Evolutionary conservation across 2,113 vertebrate genomes (phyloP).

Genomic region (Cyrtonyx montezumae): DNA sequence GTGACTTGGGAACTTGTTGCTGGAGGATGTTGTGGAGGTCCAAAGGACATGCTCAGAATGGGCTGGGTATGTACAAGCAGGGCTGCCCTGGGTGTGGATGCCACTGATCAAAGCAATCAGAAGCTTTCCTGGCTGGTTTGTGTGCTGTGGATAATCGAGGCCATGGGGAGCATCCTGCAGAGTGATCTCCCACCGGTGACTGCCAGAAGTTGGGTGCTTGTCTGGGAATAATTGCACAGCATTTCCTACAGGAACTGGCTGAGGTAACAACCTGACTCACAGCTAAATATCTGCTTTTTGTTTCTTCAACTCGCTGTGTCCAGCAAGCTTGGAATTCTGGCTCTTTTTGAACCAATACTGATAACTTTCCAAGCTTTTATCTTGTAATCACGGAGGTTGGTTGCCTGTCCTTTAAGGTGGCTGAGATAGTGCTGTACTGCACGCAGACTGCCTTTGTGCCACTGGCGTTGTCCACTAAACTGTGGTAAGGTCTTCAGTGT

Average conservation of each 20-base stretch:
- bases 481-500: neutral
- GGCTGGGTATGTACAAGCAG: neutral
- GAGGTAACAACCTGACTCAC: neutral
- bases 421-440: neutral
- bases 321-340: neutral
- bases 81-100: neutral
- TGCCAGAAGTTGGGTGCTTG: neutral
- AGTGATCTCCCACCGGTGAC: neutral
- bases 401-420: neutral
- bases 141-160: neutral
- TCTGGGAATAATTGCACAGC: neutral
- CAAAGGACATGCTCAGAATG: neutral
- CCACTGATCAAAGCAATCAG: neutral
- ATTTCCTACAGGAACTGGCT: neutral
- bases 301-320: neutral
- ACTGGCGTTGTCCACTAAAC: neutral
- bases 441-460: neutral
- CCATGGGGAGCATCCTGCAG: neutral
- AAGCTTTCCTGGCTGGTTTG: neutral
- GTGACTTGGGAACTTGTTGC: neutral
- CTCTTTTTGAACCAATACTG: neutral
- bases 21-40: neutral
- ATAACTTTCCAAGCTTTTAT: neutral
- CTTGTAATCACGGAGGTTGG: neutral
- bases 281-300: neutral